phyloP scores from a whole-genome alignment of 2,113 vertebrate genomes.

The Campylomormyrus numenius region DNA sequence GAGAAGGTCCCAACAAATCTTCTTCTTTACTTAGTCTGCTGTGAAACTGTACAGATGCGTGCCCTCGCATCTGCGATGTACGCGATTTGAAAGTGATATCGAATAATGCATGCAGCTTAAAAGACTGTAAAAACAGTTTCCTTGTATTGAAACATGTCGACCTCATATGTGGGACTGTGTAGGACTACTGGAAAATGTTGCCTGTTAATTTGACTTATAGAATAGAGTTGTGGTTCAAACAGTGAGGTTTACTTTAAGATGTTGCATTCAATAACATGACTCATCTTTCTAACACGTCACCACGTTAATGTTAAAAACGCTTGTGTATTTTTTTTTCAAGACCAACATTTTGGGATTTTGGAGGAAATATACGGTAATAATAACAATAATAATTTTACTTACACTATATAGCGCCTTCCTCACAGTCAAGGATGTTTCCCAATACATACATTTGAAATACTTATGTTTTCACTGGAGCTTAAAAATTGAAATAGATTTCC shows the following conservation, averaged over 20 bases:
- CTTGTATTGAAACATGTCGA: background rate
- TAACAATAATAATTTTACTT: background rate
- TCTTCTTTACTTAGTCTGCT: background rate
- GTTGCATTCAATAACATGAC: background rate
- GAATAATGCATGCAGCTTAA: background rate
- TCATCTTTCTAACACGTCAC: background rate
- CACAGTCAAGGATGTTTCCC: background rate
- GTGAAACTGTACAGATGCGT: background rate
- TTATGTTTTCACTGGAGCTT: background rate
- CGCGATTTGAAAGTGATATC: background rate
- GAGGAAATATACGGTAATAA: background rate
- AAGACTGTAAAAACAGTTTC: background rate
- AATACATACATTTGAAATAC: background rate
- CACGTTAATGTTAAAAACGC: background rate
- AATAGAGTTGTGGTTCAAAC: background rate
- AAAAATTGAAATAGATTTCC: background rate
- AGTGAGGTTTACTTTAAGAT: background rate
- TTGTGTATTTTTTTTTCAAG: background rate
- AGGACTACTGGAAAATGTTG: background rate
- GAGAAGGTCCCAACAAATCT: background rate
- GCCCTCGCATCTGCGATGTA: background rate
- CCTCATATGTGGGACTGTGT: background rate
- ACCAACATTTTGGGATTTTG: background rate
- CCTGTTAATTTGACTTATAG: background rate
- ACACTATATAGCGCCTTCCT: background rate